phyloP scores from a whole-genome alignment of 1,140 invertebrate species.

The Wasmannia auropunctata region DNA sequence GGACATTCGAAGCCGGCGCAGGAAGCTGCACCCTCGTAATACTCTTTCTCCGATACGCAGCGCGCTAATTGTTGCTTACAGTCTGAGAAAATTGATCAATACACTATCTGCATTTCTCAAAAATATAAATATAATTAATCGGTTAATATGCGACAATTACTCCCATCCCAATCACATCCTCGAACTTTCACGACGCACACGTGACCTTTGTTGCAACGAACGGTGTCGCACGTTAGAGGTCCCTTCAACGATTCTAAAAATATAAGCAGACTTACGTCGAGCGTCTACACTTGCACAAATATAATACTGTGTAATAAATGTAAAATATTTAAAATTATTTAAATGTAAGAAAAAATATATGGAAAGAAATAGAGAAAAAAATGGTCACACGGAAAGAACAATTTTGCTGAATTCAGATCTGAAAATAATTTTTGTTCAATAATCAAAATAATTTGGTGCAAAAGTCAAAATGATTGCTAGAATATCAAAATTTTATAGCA shows the following conservation, averaged over 20 bases:
- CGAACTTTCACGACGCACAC: conserved; percentile 71
- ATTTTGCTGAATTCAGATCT: too few relatives aligned
- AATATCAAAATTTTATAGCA: too few relatives aligned
- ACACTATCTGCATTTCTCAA: not conserved
- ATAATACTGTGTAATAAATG: not conserved
- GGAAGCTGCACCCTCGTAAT: conserved; percentile 69
- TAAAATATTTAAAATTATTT: not conserved
- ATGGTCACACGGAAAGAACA: too few relatives aligned
- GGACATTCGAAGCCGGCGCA: conserved; percentile 75
- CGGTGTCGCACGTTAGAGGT: conserved; percentile 72
- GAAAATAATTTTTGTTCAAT: too few relatives aligned
- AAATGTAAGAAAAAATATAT: not conserved
- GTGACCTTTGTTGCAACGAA: conserved; percentile 73
- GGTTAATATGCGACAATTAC: conserved; percentile 61
- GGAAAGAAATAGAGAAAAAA: not conserved
- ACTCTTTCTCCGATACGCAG: conserved; percentile 74
- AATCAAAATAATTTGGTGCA: too few relatives aligned
- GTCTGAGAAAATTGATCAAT: conserved; percentile 43
- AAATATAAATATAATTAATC: not conserved
- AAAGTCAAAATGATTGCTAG: too few relatives aligned
- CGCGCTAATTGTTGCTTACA: conserved; percentile 75
- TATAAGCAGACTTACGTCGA: not conserved
- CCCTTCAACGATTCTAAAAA: conserved; percentile 76
- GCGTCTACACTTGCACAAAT: not conserved
- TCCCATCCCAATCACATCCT: conserved; percentile 73